Conservation (phyloP, 2,888 invertebrate species). For the Epinotia brunnichana region DNA sequence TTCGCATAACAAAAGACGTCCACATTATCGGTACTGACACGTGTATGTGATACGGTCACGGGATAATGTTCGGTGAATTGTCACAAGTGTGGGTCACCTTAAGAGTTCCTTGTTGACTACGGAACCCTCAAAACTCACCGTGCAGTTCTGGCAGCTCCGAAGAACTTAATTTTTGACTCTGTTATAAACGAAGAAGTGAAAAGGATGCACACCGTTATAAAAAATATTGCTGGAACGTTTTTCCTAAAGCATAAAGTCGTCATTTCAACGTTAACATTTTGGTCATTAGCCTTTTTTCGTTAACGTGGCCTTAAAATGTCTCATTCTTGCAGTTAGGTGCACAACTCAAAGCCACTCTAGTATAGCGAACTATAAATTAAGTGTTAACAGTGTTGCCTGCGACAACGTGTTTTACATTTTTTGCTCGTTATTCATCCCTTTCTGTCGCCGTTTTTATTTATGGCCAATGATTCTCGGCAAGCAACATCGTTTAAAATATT, state of each 20-base stretch:
- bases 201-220: background rate
- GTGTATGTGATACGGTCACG: too few relatives aligned
- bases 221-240: background rate
- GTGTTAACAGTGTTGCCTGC: constrained; percentile 31
- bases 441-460: constrained; percentile 39
- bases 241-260: background rate
- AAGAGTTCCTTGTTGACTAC: too few relatives aligned
- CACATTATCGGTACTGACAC: too few relatives aligned
- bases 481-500: constrained; percentile 40
- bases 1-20: too few relatives aligned
- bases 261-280: background rate
- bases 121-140: background rate
- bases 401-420: constrained; percentile 36
- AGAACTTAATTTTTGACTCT: background rate
- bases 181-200: background rate
- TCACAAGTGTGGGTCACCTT: too few relatives aligned
- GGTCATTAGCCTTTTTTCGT: background rate
- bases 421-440: constrained; percentile 43
- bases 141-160: background rate
- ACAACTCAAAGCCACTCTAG: constrained; percentile 16
- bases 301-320: background rate
- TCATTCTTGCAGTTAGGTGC: constrained; percentile 11
- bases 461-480: constrained; percentile 38
- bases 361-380: constrained; percentile 39
- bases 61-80: too few relatives aligned